Evolutionary conservation across 2,888 invertebrate genomes (phyloP).

Genomic region (Julus scanicus): DNA sequence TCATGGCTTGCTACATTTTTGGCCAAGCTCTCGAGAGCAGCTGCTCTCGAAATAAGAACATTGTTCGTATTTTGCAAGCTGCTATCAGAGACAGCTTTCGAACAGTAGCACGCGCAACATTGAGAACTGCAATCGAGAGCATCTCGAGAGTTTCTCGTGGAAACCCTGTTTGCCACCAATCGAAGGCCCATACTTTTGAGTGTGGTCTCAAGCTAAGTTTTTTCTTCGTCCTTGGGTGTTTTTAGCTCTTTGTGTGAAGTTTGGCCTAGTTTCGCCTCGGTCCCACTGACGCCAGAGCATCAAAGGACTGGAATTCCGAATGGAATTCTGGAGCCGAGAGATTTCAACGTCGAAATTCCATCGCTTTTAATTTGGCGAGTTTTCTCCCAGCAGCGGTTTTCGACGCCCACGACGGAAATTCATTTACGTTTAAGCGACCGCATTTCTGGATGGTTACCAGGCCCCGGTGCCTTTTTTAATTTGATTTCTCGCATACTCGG

Average conservation of each 20-base stretch:
- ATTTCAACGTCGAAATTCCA: background rate
- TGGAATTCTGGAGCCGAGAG: slow-evolving; percentile 3
- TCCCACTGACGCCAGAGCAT: background rate
- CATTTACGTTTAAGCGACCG: background rate
- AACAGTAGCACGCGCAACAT: too few species aligned
- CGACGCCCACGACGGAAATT: background rate
- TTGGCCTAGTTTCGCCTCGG: background rate
- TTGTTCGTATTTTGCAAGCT: too few species aligned
- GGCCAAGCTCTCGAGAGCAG: too few species aligned
- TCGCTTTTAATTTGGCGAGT: slow-evolving; percentile 3
- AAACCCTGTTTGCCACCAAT: too few species aligned
- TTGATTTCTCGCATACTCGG: background rate
- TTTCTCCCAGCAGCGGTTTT: background rate
- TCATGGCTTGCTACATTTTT: too few species aligned
- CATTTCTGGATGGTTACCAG: slow-evolving; percentile 6
- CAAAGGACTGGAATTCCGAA: background rate
- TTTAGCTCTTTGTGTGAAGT: background rate
- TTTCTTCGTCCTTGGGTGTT: too few species aligned
- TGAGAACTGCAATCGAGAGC: too few species aligned
- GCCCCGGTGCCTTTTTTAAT: background rate
- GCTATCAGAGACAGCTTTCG: too few species aligned
- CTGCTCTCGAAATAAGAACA: too few species aligned
- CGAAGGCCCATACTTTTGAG: too few species aligned
- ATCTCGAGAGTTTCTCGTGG: too few species aligned
- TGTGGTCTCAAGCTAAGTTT: too few species aligned